Percentiles rank a stretch among this genome's conserved stretches.
Conservation (phyloP, 2,113 vertebrate genomes). For the Odocoileus hemionus region DNA sequence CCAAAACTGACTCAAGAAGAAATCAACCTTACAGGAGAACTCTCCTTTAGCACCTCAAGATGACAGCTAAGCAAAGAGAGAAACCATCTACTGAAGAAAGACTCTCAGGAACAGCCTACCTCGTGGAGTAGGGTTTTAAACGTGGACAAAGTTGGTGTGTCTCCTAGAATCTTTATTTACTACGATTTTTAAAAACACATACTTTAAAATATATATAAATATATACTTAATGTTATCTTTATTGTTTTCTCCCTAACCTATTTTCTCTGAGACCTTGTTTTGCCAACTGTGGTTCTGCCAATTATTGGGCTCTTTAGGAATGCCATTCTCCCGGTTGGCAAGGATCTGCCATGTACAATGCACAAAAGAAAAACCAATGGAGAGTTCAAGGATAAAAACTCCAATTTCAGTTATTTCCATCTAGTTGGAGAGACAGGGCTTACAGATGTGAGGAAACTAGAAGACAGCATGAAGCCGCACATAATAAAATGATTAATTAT, state of each 20-base stretch:
- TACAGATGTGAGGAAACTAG: background rate
- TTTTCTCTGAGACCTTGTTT: background rate
- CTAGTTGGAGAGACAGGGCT: background rate
- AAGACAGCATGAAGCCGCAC: background rate
- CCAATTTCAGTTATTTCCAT: background rate
- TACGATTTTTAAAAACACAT: background rate
- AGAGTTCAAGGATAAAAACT: background rate
- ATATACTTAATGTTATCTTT: background rate
- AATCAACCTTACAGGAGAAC: background rate
- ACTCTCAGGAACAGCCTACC: background rate
- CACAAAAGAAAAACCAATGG: background rate
- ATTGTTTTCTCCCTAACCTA: background rate
- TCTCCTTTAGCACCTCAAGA: background rate
- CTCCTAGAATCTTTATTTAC: background rate
- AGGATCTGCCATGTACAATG: fast-evolving
- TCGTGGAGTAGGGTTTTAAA: background rate
- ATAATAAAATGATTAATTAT: background rate
- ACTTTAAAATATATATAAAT: background rate
- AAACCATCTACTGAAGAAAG: background rate
- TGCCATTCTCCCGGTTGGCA: background rate
- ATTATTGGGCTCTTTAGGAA: background rate
- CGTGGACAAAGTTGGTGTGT: fast-evolving
- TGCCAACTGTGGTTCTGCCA: background rate
- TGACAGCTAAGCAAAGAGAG: background rate
- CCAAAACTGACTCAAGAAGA: background rate